These are phyloP conservation scores for Spilogale gracilis DNA, from an alignment of 2,113 vertebrate genomes.

Conservation along the genomic window DNA sequence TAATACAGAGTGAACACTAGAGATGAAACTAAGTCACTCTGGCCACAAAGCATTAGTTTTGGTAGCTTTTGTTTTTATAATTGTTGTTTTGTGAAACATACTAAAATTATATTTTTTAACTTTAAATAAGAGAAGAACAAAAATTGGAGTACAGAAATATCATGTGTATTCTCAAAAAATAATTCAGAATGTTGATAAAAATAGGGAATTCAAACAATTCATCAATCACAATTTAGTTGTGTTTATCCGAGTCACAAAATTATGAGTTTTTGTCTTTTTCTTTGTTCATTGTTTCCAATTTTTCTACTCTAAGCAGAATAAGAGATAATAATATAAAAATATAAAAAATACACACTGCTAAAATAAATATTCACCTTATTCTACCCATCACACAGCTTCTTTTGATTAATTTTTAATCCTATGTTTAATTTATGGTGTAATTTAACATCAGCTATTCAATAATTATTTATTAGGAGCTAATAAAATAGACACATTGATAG, in stretches of 20 bases:
- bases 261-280: neutral
- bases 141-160: neutral
- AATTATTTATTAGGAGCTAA: slow-evolving; percentile 1
- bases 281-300: neutral
- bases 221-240: neutral
- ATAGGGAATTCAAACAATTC: neutral
- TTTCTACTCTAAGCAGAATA: neutral
- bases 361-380: slow-evolving; percentile 26
- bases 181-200: neutral
- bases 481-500: neutral
- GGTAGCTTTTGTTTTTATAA: neutral
- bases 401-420: neutral
- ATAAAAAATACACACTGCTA: neutral
- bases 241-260: neutral
- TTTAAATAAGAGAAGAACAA: neutral
- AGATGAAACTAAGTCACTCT: neutral
- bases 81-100: neutral
- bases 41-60: neutral
- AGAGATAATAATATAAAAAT: neutral
- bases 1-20: neutral
- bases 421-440: neutral
- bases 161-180: neutral
- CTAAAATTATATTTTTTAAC: neutral
- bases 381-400: neutral
- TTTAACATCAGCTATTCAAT: neutral